These are phyloP conservation scores for Halictus quadricinctus DNA, from an alignment of 2,888 invertebrate genomes.

Conservation along the genomic window DNA sequence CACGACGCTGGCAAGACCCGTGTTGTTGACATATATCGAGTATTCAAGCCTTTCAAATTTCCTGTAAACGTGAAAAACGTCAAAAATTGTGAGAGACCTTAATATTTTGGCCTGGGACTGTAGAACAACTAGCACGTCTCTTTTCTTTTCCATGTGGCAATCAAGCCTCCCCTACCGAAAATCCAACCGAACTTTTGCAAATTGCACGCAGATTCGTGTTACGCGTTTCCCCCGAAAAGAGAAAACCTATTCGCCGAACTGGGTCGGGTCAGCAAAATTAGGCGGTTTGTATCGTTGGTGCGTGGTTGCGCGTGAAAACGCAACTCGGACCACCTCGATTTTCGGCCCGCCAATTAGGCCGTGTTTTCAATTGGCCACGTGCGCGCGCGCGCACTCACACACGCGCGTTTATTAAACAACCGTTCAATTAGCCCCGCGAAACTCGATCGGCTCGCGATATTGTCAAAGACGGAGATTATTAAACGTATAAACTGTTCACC, in stretches of 20 bases:
- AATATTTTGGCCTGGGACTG: no score
- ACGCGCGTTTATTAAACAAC: constrained; percentile 32
- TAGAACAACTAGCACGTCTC: no score
- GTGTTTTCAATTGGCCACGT: constrained; percentile 35
- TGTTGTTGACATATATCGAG: no score
- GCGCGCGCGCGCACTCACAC: not conserved
- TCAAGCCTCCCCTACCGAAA: constrained; percentile 35
- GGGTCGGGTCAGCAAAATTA: constrained; percentile 47
- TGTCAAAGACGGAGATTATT: constrained; percentile 38
- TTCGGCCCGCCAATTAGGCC: constrained; percentile 33
- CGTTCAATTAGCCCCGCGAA: constrained; percentile 24
- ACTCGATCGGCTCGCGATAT: constrained; percentile 8
- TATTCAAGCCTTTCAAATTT: no score
- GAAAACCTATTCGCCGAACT: constrained; percentile 45
- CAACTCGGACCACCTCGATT: not conserved
- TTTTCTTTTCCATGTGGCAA: no score
- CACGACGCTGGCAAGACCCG: no score
- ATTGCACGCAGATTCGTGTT: constrained; percentile 46
- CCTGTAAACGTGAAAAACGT: no score
- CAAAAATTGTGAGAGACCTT: no score
- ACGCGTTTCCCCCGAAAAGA: constrained; percentile 23
- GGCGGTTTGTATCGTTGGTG: constrained; percentile 35
- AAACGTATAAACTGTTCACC: constrained; percentile 39
- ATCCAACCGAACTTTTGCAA: constrained; percentile 35
- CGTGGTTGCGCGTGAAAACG: constrained; percentile 35